Evolutionary conservation across 1,140 invertebrate genomes (phyloP), one percentile per base, ranked within the genome.

Genomic region (Muscidifurax raptorellus): DNA sequence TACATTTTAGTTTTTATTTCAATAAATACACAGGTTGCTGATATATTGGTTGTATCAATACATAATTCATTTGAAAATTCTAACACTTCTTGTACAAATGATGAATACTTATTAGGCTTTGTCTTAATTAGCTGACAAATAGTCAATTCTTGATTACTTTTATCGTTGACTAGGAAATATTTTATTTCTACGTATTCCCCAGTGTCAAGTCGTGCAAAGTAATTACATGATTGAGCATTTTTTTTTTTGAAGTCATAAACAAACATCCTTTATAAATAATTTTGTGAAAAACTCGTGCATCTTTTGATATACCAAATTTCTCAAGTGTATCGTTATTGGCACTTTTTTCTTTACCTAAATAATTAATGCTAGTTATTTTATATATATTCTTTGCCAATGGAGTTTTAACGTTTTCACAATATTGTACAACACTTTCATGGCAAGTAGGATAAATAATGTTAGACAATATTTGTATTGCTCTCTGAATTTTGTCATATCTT

Each of bases 181-280:
- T 22, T 59, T 52, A 77, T 47, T 77, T 59, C n/a, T 30, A 47
- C 27, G 25, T 47, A 25, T 22, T 7, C 2, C 2, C 25, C 25
- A 52, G 44, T 40, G n/a, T 2, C 7, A 52, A 77, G 52, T 52
- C 52, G 40, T n/a, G 75, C 75, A 77, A 52, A 77, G 44, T 77
- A 52, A 77, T 77, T 77, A 18, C 44, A 52, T 59, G 75, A 77
- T 77, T 40, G n/a, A 25, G 18, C 7, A 52, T 77, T 52, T 27
- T 52, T 84, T 76, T 15, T 84, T 5, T 69, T 69, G 27, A 27
- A 69, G 9, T n/a, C 30, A n/a, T n/a, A n/a, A n/a, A n/a, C n/a
- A n/a, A n/a, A n/a, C n/a, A n/a, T n/a, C n/a, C n/a, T n/a, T n/a
- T 74, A 10, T 9, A 74, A 18, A n/a, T 28, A 12, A 74, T 36